Conservation (phyloP, 2,113 vertebrate species). For the Pterocles gutturalis region DNA sequence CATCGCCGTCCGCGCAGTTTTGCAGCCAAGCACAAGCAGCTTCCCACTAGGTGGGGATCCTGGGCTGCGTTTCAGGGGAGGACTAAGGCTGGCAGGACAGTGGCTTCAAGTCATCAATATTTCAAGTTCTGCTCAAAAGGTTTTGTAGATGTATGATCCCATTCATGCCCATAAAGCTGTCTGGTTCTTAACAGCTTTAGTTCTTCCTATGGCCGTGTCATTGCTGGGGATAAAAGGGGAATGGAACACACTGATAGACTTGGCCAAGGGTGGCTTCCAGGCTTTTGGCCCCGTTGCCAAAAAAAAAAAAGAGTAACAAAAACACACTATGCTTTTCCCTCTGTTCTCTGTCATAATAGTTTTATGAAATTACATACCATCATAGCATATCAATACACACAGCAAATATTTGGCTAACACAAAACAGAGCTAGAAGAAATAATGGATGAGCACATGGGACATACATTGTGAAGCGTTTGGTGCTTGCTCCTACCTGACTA, state of each 20-base stretch:
- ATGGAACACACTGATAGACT: background rate
- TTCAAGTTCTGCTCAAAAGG: background rate
- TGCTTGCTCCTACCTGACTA: constrained; percentile 79
- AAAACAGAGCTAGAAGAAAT: background rate
- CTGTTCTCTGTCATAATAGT: background rate
- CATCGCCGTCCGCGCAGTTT: accelerated
- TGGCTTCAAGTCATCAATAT: background rate
- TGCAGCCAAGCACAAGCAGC: background rate
- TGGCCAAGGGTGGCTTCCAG: background rate
- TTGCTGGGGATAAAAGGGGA: background rate
- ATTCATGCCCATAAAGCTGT: background rate
- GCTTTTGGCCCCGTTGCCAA: background rate
- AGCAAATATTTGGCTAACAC: background rate
- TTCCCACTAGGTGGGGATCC: constrained; percentile 47
- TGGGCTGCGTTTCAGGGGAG: background rate
- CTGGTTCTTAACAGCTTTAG: background rate
- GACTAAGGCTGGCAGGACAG: background rate
- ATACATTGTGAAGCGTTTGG: background rate
- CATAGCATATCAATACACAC: background rate
- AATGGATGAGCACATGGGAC: background rate
- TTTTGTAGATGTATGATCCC: background rate
- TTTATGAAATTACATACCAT: background rate
- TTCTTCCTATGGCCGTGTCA: background rate
- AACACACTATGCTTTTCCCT: background rate
- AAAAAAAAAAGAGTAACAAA: background rate